phyloP scores from a whole-genome alignment of 2,113 vertebrate genomes.

The Aspiorhynchus laticeps region DNA sequence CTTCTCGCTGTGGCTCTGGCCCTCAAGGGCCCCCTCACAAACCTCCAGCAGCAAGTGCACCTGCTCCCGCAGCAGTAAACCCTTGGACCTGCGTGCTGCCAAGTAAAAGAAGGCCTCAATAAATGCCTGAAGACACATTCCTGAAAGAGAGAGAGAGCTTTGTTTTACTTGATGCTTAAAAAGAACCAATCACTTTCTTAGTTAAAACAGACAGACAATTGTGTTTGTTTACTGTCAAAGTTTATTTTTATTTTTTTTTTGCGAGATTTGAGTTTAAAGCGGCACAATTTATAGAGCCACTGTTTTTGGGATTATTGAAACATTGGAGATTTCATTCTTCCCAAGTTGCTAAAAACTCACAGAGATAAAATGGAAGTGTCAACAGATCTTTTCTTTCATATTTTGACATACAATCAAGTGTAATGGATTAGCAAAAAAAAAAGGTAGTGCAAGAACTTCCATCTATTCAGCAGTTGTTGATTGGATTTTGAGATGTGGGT shows the following conservation, averaged over 20 bases:
- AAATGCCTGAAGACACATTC: conserved; percentile 94
- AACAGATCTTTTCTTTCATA: neutral
- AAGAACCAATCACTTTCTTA: neutral
- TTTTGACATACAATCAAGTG: neutral
- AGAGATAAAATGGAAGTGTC: neutral
- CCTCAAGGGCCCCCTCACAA: conserved; percentile 84
- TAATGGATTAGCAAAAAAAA: neutral
- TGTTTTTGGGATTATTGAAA: neutral
- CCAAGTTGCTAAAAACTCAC: neutral
- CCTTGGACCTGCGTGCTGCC: conserved; percentile 87
- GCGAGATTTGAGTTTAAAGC: neutral
- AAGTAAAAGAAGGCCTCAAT: conserved; percentile 90
- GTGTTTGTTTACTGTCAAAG: neutral
- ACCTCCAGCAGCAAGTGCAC: conserved; percentile 80
- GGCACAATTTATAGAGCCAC: no score
- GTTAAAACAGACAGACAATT: neutral
- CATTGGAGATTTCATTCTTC: neutral
- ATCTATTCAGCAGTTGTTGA: neutral
- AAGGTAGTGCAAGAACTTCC: neutral
- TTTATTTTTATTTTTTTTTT: neutral
- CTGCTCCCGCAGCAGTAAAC: conserved; percentile 77
- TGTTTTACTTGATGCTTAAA: neutral
- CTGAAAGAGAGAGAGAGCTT: conserved; percentile 67
- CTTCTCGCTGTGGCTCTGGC: conserved; percentile 58
- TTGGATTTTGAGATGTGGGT: neutral